phyloP scores from a whole-genome alignment of 2,888 invertebrate genomes.

The Ochropleura plecta region DNA sequence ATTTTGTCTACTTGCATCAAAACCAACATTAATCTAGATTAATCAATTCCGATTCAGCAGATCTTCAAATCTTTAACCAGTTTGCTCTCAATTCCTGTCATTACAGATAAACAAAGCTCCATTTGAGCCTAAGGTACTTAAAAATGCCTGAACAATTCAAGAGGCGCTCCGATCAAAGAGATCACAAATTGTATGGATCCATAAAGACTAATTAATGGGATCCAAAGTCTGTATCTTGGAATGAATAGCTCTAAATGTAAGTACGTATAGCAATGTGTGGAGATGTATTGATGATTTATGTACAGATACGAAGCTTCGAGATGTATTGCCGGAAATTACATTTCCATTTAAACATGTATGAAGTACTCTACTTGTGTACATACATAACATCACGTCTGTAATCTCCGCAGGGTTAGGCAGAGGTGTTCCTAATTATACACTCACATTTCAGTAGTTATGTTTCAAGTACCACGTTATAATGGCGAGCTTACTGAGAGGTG shows the following conservation, averaged over 20 bases:
- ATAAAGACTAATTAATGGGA: conserved; percentile 35
- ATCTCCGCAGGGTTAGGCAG: too few species aligned
- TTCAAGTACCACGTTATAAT: too few species aligned
- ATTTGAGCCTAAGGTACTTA: too few species aligned
- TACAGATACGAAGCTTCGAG: conserved; percentile 4
- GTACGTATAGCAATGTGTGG: conserved; percentile 9
- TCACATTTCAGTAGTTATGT: too few species aligned
- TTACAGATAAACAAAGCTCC: background rate
- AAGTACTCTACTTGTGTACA: background rate
- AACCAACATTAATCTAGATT: background rate
- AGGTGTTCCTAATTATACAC: too few species aligned
- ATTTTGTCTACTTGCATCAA: background rate
- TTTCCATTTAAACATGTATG: conserved; percentile 26
- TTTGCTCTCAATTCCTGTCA: background rate
- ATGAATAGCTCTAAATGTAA: conserved; percentile 11
- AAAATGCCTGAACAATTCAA: conserved; percentile 17
- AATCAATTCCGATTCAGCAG: background rate
- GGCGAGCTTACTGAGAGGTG: too few species aligned
- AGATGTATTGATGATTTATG: conserved; percentile 3
- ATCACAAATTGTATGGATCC: conserved; percentile 29
- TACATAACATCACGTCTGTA: too few species aligned
- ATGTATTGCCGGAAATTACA: conserved; percentile 55
- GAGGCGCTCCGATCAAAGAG: conserved; percentile 36
- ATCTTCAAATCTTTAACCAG: background rate
- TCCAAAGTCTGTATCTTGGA: conserved; percentile 18